Evolutionary conservation across 2,113 vertebrate genomes (phyloP).

Genomic region (Cyrtonyx montezumae): DNA sequence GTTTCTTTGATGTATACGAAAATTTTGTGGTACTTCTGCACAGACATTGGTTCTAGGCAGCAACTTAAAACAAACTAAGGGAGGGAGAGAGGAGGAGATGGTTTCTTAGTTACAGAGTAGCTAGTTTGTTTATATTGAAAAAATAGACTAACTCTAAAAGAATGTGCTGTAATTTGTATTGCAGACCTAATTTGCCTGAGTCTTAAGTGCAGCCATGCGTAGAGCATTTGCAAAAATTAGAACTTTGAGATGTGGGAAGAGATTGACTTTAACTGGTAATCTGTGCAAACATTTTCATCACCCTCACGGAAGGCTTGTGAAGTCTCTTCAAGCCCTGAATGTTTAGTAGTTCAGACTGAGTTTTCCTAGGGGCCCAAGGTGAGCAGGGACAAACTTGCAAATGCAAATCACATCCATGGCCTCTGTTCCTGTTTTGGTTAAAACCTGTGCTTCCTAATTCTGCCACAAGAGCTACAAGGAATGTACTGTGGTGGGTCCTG

Average conservation of each 20-base stretch:
- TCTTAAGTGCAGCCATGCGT: slow-evolving; percentile 13
- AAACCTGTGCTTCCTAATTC: neutral
- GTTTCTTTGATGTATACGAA: slow-evolving; percentile 46
- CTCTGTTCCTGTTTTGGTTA: neutral
- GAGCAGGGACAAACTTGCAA: neutral
- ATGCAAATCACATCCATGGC: neutral
- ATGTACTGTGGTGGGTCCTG: neutral
- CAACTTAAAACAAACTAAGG: neutral
- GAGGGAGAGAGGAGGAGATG: neutral
- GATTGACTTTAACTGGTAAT: neutral
- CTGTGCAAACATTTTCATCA: slow-evolving; percentile 32
- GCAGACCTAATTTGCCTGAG: slow-evolving; percentile 7
- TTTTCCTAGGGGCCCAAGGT: neutral
- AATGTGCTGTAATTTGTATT: slow-evolving; percentile 29
- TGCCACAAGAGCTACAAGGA: neutral
- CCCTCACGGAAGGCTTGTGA: neutral
- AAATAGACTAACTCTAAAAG: slow-evolving; percentile 10
- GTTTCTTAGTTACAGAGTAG: slow-evolving; percentile 47
- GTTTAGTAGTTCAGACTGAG: neutral
- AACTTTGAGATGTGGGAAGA: slow-evolving; percentile 27
- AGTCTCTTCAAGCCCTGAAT: neutral
- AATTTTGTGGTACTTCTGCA: slow-evolving; percentile 17
- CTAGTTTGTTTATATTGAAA: slow-evolving; percentile 7
- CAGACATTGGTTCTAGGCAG: slow-evolving; percentile 23
- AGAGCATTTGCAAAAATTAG: slow-evolving; percentile 49